A percentile compares a stretch with the other conserved stretches of the same genome.
Conservation (phyloP, 2,888 invertebrate genomes). For the Teleogryllus oceanicus region DNA sequence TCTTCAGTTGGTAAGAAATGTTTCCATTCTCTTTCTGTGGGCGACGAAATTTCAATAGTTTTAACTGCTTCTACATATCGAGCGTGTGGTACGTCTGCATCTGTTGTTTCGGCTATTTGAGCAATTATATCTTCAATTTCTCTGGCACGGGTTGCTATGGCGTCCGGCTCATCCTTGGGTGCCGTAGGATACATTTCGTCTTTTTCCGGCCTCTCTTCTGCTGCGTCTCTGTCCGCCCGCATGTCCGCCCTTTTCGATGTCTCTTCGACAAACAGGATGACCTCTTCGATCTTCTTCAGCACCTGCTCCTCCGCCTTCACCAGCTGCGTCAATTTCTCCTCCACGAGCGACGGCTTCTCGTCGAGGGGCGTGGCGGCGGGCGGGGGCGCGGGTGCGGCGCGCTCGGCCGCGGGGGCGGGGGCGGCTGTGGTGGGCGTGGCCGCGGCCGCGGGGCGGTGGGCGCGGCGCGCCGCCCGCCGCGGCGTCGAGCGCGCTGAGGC, state of each 20-base stretch:
- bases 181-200: constrained; percentile 38
- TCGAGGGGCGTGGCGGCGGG: constrained; percentile 23
- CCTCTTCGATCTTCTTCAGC: constrained; percentile 36
- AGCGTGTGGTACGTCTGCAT: neutral
- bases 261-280: constrained; percentile 36
- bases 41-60: neutral
- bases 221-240: constrained; percentile 21
- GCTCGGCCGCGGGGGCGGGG: neutral
- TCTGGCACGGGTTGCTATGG: neutral
- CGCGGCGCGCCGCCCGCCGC: neutral
- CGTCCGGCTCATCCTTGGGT: constrained; percentile 23
- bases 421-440: neutral
- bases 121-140: neutral
- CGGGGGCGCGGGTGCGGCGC: neutral
- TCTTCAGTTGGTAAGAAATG: neutral
- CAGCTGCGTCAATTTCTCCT: constrained; percentile 36
- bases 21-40: neutral
- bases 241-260: constrained; percentile 23
- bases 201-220: constrained; percentile 32
- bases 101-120: constrained; percentile 9
- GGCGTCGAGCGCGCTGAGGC: neutral
- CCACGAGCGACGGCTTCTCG: constrained; percentile 36
- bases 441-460: neutral
- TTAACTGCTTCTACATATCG: neutral
- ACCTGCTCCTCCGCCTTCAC: constrained; percentile 36